phyloP scores from a whole-genome alignment of 2,888 invertebrate species.

The Furcula furcula region DNA sequence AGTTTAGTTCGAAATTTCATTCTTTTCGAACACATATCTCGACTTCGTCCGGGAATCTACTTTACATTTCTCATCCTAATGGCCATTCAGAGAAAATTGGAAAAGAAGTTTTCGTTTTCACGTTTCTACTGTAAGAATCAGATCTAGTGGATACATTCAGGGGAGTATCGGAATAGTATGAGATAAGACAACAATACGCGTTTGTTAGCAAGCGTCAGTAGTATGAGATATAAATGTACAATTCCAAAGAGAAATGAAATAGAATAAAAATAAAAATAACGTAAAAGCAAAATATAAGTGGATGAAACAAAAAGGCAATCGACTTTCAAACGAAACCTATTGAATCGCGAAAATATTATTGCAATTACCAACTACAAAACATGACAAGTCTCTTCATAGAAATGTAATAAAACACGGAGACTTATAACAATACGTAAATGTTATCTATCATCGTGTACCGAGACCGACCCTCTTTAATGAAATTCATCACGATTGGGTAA shows the following conservation, averaged over 20 bases:
- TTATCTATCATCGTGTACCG: not conserved
- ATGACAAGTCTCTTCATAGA: too few species aligned
- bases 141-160: slow-evolving; percentile 50
- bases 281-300: too few species aligned
- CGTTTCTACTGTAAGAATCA: slow-evolving; percentile 56
- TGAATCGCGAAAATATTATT: too few species aligned
- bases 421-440: not conserved
- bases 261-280: not conserved
- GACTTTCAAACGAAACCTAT: too few species aligned
- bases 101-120: slow-evolving; percentile 73
- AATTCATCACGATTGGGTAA: not conserved
- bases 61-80: slow-evolving; percentile 82
- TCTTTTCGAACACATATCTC: slow-evolving; percentile 77
- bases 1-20: slow-evolving; percentile 74
- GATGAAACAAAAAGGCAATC: too few species aligned
- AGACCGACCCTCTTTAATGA: not conserved
- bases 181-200: slow-evolving; percentile 37
- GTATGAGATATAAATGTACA: slow-evolving; percentile 3
- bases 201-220: slow-evolving; percentile 14
- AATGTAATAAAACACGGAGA: too few species aligned
- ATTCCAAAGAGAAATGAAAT: not conserved
- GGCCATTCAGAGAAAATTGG: slow-evolving; percentile 81
- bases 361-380: too few species aligned
- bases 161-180: slow-evolving; percentile 46
- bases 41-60: slow-evolving; percentile 75